Percentiles rank a stretch among this genome's conserved stretches.
phyloP scores from a whole-genome alignment of 1,140 invertebrate species.

The Condylostylus longicornis region DNA sequence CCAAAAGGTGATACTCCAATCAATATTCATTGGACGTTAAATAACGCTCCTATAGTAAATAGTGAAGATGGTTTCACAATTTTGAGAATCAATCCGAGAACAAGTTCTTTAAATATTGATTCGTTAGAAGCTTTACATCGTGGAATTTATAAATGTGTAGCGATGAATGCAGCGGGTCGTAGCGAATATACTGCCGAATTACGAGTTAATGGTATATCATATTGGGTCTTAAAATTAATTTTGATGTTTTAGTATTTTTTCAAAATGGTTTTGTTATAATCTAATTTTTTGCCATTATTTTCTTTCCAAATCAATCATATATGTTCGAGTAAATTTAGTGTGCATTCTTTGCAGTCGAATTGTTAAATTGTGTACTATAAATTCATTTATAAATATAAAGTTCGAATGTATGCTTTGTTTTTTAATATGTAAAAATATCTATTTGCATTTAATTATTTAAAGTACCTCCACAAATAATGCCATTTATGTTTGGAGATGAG shows the following conservation, averaged over 20 bases:
- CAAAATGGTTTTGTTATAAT: neutral
- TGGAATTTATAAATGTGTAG: slow-evolving; percentile 48
- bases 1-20: slow-evolving; percentile 37
- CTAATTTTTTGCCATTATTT: neutral
- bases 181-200: slow-evolving; percentile 37
- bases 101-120: slow-evolving; percentile 39
- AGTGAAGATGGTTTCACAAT: slow-evolving; percentile 19
- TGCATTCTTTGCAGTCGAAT: too few relatives aligned
- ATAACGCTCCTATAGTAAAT: slow-evolving; percentile 36
- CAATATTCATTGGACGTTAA: slow-evolving; percentile 37
- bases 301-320: too few relatives aligned
- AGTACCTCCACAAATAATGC: slow-evolving; percentile 50
- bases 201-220: slow-evolving; percentile 37
- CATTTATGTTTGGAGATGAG: slow-evolving; percentile 55
- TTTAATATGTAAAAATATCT: neutral
- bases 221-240: neutral
- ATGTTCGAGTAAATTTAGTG: too few relatives aligned
- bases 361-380: neutral
- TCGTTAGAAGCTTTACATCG: slow-evolving; percentile 42
- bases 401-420: slow-evolving; percentile 1
- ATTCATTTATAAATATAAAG: neutral
- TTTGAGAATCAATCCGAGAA: slow-evolving; percentile 33
- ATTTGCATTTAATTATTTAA: neutral
- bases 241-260: too few relatives aligned
- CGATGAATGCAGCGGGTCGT: slow-evolving; percentile 41